Base-by-base conservation (phyloP, 2,113 vertebrate genomes). In the Anguilla japonica region DNA sequence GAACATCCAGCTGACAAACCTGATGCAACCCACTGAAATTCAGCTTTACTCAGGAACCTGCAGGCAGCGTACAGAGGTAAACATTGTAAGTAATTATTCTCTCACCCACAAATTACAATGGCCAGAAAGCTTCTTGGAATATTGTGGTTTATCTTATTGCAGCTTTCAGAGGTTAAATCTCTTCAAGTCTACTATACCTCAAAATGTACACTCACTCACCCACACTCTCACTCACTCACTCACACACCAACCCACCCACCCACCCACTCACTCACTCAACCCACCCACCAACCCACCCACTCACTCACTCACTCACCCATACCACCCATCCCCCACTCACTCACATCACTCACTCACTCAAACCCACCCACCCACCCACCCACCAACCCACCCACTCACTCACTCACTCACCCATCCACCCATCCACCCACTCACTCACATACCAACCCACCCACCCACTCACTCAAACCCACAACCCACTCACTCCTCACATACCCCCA, bases 1-100 rank as follows among this genome's bases (percentile, higher is more conserved):
- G 81, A n/a, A 34, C 81, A 82, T n/a, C 34, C 46, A 53, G 46
- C 26, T 40, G 78, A n/a, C 41, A 82, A 46, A 46, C 39, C 14
- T 82, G 81, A 82, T 82, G 81, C 81, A 82, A 82, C n/a, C 81
- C 22, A 53, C 22, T 82, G 81, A 15, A 82, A 82, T 82, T 34
- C 26, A 56, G 20, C 2, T 26, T 41, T 14, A 11, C 13, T 26
- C 6, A 18, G 81, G 22, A 20, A 50, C 81, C 2, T n/a, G 43
- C 22, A 22, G 46, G 81, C 39, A 80, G 41, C 0, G 22, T 41
- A 2, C 39, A 41, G 79, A 80, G 39, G 41, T 9, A 26, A 75
- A 75, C 71, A 75, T 26, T 34, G 71, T n/a, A 75, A 75, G 34
- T 1, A 75, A 75, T 6, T 11, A 6, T 20, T 80, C 79, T 11